Percentiles rank a stretch among this genome's conserved stretches.
Conservation (phyloP, 64 coral and sea anemone species). For the Hydrozoanthus tunicans region DNA sequence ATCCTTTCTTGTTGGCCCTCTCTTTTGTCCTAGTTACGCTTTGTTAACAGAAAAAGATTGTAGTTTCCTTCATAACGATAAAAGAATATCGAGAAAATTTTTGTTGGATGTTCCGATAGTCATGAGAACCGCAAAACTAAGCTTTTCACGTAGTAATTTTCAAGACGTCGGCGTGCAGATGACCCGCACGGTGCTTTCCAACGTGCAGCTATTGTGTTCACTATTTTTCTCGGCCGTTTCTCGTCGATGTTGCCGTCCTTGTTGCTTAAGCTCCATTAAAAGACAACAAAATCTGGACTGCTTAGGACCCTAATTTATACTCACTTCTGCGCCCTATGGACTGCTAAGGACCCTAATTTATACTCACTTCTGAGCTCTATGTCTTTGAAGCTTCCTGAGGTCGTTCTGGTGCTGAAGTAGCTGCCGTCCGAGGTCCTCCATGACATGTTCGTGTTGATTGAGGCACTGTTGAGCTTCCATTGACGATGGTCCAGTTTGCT, state of each 20-base stretch:
- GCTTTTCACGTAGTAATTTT: too few species aligned
- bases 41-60: too few species aligned
- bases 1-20: too few species aligned
- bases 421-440: conserved; percentile 50
- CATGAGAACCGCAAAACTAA: too few species aligned
- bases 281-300: not conserved
- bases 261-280: not conserved
- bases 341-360: not conserved
- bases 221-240: too few species aligned
- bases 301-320: not conserved
- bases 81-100: too few species aligned
- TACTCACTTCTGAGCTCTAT: conserved; percentile 58
- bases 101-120: too few species aligned
- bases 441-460: conserved; percentile 42
- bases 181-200: too few species aligned
- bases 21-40: too few species aligned
- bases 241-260: not conserved
- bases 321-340: conserved; percentile 49
- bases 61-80: too few species aligned
- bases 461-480: conserved; percentile 44
- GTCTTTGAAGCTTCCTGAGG: conserved; percentile 53
- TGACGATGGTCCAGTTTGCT: conserved; percentile 30
- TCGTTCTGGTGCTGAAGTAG: conserved; percentile 53
- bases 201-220: too few species aligned
- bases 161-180: too few species aligned